A percentile compares a stretch with the other conserved stretches of the same genome.
Evolutionary conservation across 2,888 invertebrate genomes (phyloP).

Genomic region (Eutolmus rufibarbis): DNA sequence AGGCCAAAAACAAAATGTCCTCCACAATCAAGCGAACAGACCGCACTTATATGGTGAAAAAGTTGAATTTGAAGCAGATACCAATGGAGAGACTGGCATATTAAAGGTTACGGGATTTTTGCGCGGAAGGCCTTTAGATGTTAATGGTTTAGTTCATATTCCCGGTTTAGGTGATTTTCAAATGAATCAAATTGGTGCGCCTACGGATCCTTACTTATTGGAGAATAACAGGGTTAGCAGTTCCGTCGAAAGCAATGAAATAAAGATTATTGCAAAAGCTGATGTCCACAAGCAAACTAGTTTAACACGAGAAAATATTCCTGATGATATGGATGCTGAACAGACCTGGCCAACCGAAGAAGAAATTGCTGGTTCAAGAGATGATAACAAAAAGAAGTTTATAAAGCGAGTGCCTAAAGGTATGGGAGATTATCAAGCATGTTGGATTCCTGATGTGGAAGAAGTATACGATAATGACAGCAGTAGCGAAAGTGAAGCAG

Average conservation of each 20-base stretch:
- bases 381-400: slow-evolving; percentile 68
- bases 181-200: slow-evolving; percentile 79
- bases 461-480: slow-evolving; percentile 63
- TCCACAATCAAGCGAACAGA: slow-evolving; percentile 80
- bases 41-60: slow-evolving; percentile 86
- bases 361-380: slow-evolving; percentile 77
- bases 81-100: slow-evolving; percentile 66
- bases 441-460: slow-evolving; percentile 85
- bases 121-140: slow-evolving; percentile 82
- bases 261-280: slow-evolving; percentile 65
- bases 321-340: slow-evolving; percentile 92
- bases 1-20: slow-evolving; percentile 78
- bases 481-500: slow-evolving; percentile 51
- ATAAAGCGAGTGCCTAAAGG: slow-evolving; percentile 90
- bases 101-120: slow-evolving; percentile 88
- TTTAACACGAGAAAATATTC: slow-evolving; percentile 79
- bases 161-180: slow-evolving; percentile 94
- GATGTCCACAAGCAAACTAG: slow-evolving; percentile 76
- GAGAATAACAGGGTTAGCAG: slow-evolving; percentile 64
- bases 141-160: slow-evolving; percentile 88
- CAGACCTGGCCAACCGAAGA: slow-evolving; percentile 97
- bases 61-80: slow-evolving; percentile 70
- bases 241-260: slow-evolving; percentile 51
- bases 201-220: slow-evolving; percentile 73
- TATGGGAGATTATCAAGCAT: slow-evolving; percentile 96